Evolutionary conservation across 1,140 invertebrate species (phyloP).

Genomic region (Hylyphantes graminicola): DNA sequence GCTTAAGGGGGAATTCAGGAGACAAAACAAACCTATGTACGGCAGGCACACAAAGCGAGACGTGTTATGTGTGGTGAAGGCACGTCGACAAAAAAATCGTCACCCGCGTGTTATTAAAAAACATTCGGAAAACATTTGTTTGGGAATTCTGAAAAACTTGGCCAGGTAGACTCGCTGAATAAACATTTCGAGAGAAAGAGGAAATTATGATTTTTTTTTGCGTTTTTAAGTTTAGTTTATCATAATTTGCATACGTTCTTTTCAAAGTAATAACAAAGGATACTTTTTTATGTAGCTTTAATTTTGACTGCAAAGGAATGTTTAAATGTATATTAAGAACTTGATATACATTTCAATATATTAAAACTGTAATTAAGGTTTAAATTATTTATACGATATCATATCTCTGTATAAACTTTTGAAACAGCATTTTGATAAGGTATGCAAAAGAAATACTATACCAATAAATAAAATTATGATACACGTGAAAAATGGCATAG

Average conservation of each 20-base stretch:
- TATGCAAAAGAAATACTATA: too few species aligned
- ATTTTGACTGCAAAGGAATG: too few species aligned
- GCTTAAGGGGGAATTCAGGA: constrained; percentile 9
- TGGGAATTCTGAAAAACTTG: constrained; percentile 3
- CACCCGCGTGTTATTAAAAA: constrained; percentile 45
- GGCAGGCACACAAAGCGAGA: constrained; percentile 24
- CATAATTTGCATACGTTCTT: constrained; percentile 42
- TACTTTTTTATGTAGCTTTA: too few species aligned
- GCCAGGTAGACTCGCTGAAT: constrained; percentile 43
- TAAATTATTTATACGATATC: too few species aligned
- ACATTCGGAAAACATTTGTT: constrained; percentile 52
- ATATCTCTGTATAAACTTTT: too few species aligned
- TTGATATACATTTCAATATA: too few species aligned
- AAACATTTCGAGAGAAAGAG: constrained; percentile 39
- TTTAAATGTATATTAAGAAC: too few species aligned
- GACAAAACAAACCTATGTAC: constrained; percentile 20
- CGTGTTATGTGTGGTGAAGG: not conserved
- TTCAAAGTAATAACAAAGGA: too few species aligned
- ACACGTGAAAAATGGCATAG: too few species aligned
- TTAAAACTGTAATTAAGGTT: too few species aligned
- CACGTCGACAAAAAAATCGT: not conserved
- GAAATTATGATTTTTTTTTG: constrained; percentile 3
- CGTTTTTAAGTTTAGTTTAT: not conserved
- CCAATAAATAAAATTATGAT: too few species aligned
- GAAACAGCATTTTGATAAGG: too few species aligned